These are phyloP conservation scores for Grammomys surdaster DNA, from an alignment of 2,113 vertebrate genomes.

Conservation along the genomic window DNA sequence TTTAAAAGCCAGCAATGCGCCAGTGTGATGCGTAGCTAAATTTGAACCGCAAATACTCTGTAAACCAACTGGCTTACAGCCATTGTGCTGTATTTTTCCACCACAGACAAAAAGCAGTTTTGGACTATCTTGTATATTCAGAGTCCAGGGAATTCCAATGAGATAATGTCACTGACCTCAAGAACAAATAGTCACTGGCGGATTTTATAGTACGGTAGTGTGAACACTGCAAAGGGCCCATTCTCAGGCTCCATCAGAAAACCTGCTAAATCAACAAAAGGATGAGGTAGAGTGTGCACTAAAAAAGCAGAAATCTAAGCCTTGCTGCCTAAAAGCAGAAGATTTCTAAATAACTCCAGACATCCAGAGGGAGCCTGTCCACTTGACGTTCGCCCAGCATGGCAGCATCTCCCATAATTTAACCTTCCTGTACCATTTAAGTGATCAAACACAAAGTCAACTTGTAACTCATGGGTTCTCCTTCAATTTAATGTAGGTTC, in stretches of 20 bases:
- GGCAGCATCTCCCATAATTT: not conserved
- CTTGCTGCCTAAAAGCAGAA: constrained; percentile 80
- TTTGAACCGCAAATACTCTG: constrained; percentile 69
- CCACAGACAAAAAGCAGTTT: constrained; percentile 75
- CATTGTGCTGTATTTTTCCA: constrained; percentile 81
- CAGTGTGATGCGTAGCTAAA: constrained; percentile 61
- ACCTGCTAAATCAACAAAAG: constrained; percentile 86
- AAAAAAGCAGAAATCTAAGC: constrained; percentile 82
- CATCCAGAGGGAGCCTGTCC: constrained; percentile 78
- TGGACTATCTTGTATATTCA: constrained; percentile 82
- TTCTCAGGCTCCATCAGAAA: constrained; percentile 87
- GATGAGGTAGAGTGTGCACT: constrained; percentile 79
- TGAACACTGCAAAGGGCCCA: constrained; percentile 84
- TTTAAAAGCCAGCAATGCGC: constrained; percentile 58
- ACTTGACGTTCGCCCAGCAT: constrained; percentile 68
- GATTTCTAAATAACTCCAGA: constrained; percentile 74
- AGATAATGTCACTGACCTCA: constrained; percentile 86
- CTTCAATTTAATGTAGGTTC: not conserved
- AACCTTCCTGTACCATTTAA: not conserved
- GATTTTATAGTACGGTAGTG: constrained; percentile 86
- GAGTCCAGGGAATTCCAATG: constrained; percentile 86
- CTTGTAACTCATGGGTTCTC: not conserved
- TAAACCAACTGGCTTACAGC: constrained; percentile 74
- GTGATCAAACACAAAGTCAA: constrained; percentile 3
- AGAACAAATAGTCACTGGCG: constrained; percentile 85